Percentiles rank a stretch among this genome's conserved stretches.
Evolutionary conservation across 2,113 vertebrate species (phyloP).

Genomic region (Glaucomys volans): DNA sequence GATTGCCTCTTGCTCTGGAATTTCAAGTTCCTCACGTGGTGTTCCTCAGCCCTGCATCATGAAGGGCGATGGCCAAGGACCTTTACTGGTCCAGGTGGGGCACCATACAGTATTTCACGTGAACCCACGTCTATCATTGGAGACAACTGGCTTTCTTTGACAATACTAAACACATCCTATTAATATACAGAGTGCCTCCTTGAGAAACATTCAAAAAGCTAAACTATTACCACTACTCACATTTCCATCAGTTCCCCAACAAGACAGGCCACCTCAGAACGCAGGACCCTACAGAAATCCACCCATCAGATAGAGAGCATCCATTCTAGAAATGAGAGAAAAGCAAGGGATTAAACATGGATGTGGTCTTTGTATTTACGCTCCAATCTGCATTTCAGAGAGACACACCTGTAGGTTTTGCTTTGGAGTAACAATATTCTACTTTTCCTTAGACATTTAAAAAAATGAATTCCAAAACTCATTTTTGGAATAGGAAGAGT

Average conservation of each 20-base stretch:
- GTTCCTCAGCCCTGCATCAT: not conserved
- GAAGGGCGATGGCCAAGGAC: too few species aligned
- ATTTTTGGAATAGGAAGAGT: not conserved
- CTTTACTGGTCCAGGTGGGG: too few species aligned
- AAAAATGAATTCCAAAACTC: not conserved
- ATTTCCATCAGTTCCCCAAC: too few species aligned
- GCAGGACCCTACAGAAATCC: not conserved
- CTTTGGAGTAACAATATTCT: too few species aligned
- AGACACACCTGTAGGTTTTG: not conserved
- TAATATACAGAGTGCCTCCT: not conserved
- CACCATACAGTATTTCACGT: too few species aligned
- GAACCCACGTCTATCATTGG: not conserved
- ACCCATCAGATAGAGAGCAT: rapidly evolving
- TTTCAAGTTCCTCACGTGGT: not conserved
- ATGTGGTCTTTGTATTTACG: too few species aligned
- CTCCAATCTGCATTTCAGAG: too few species aligned
- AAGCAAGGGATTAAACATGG: not conserved
- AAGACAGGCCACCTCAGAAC: not conserved
- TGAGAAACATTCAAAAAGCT: not conserved
- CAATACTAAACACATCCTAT: not conserved
- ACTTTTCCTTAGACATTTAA: not conserved
- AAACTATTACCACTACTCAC: not conserved
- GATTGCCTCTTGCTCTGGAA: too few species aligned
- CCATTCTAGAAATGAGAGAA: not conserved
- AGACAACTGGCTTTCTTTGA: not conserved